Evolutionary conservation across 2,113 vertebrate genomes (phyloP), one percentile per base, ranked within the genome.

Genomic region (Lepisosteus osseus): DNA sequence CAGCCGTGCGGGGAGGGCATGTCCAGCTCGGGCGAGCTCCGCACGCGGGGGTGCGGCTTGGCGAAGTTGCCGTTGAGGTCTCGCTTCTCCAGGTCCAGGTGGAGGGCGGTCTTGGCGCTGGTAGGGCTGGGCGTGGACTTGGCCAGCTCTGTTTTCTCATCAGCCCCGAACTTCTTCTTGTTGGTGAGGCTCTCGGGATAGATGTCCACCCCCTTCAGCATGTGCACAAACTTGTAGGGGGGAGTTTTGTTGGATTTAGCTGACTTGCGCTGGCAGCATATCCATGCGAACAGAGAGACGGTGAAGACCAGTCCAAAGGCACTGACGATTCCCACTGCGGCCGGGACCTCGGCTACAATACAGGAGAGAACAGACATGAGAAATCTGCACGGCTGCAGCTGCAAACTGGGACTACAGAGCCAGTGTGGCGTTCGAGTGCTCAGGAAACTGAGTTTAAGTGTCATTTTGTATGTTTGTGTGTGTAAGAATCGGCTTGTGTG

Each of bases 31-130:
- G 94, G 91, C 59, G 94, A 92, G 68, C 92, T 94, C 45, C 93
- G 87, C 14, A 91, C 90, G 86, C 96, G 98, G 72, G 90, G 79
- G 15, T 87, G 88, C 67, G 93, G 87, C 84, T 93, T 93, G 61
- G 97, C 93, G 71, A 99, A 96, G 83, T 99, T 99, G 65, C 97
- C 97, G 63, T 99, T 98, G 80, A 98, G 92, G 86, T 99, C 97
- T 76, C 91, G 91, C 71, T 97, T 98, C 76, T 98, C 96, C 76
- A 98, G 87, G 78, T 99, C 95, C 12, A 99, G 92, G 76, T 96
- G 95, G 2, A 99, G 84, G 17, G 90, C 87, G 59, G 85, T 83
- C 76, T 95, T 94, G 76, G 92, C 82, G 67, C 85, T 72, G 0
- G 66, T 78, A 59, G 90, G 84, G 84, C 94, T 92, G 70, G 85